Evolutionary conservation across 2,888 invertebrate species (phyloP).

Genomic region (Trissolcus japonicus): DNA sequence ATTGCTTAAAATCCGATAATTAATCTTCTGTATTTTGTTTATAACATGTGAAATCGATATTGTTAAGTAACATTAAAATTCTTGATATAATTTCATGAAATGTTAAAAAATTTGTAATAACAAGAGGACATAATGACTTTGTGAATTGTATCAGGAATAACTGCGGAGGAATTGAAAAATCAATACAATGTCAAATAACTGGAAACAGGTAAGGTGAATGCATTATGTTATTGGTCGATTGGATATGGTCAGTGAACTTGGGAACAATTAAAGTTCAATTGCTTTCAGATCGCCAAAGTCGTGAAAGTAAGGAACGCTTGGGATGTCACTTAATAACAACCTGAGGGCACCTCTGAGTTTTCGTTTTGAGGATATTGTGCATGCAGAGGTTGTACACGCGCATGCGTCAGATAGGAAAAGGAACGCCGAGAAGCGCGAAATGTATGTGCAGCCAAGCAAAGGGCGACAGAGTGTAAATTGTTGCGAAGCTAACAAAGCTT

Average conservation of each 20-base stretch:
- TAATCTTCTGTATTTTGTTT: no score
- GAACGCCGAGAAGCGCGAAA: conserved; percentile 40
- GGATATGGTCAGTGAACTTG: conserved; percentile 24
- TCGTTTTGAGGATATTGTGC: conserved; percentile 37
- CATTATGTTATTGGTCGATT: conserved; percentile 20
- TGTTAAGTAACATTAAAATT: no score
- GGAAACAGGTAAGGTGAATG: conserved; percentile 8
- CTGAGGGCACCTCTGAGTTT: conserved; percentile 42
- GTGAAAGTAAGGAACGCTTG: not conserved
- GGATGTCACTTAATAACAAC: conserved; percentile 6
- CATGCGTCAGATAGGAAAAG: conserved; percentile 40
- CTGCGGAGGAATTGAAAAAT: conserved; percentile 3
- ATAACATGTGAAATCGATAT: no score
- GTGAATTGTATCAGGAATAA: not conserved
- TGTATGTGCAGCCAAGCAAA: conserved; percentile 58
- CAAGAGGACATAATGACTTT: no score
- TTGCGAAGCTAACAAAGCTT: conserved; percentile 61
- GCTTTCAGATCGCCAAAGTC: conserved; percentile 29
- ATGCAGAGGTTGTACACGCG: conserved; percentile 25
- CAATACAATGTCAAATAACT: conserved; percentile 27
- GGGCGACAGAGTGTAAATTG: conserved; percentile 68
- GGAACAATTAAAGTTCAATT: conserved; percentile 33
- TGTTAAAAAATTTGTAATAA: no score
- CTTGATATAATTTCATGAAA: no score
- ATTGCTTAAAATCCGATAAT: no score